Evolutionary conservation across 2,888 invertebrate species (phyloP), one percentile per base, ranked within the genome.

Genomic region (Drosophila mimica): DNA sequence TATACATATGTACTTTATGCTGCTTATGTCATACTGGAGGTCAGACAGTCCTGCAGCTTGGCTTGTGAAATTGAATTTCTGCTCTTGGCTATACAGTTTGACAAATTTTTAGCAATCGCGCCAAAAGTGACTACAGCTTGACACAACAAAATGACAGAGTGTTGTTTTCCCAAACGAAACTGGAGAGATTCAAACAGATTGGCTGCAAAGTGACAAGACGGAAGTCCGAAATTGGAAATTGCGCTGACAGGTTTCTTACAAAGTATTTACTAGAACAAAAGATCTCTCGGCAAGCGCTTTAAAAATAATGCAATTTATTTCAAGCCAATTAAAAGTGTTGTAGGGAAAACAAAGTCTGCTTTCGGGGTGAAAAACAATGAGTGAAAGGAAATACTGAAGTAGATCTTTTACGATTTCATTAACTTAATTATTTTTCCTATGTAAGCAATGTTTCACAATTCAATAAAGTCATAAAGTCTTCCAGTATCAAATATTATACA

Each of bases 61-160:
- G 74, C 70, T 74, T 80, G 66, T 74, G 74, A 85, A 85, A 85
- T 89, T 87, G 87, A 88, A 89, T 89, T 85, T 85, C 59, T 74
- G 72, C 73, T 79, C 49, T 76, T 82, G 72, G 82, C 79, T 87
- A 70, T 84, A 54, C 79, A 84, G 74, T 89, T 86, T 86, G 85
- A 86, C 89, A 86, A 86, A 87, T 89, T 89, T 76, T 49, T 51
- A 63, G 72, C 78, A 83, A 74, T 73, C 75, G 64, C 73, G 84
- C 78, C 76, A 81, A 88, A 72, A 81, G 81, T 73, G 77, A 83
- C 69, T 73, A 68, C 76, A 86, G 64, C 54, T 70, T 65, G 80
- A 67, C 73, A 70, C 54, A 51, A 52, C 54, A 59, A 59, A 70
- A 49, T 71, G 71, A 76, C 60, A 64, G 51, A 63, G 30, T 46